Conservation (phyloP, 2,888 invertebrate genomes). For the Lasioglossum calceatum region DNA sequence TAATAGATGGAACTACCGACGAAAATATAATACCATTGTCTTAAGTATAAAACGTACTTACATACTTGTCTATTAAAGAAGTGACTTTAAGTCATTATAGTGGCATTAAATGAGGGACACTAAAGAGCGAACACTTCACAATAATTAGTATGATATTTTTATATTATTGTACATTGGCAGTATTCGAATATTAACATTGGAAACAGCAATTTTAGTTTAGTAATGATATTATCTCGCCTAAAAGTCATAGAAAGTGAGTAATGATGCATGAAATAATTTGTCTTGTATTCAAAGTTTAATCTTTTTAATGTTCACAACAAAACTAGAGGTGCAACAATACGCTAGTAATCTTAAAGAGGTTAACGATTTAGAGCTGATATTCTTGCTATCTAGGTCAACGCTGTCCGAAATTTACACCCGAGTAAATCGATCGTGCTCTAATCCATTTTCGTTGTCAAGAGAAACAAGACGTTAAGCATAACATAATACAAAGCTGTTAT, state of each 20-base stretch:
- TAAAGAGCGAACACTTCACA: not conserved
- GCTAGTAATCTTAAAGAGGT: not conserved
- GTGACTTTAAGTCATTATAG: too few relatives aligned
- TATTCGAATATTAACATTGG: not conserved
- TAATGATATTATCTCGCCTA: not conserved
- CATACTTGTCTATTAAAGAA: too few relatives aligned
- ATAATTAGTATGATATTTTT: not conserved
- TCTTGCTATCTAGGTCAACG: not conserved
- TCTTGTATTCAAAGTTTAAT: not conserved
- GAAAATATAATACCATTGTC: too few relatives aligned
- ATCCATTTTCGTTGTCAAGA: not conserved
- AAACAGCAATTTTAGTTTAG: not conserved
- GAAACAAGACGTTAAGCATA: not conserved
- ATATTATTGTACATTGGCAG: not conserved
- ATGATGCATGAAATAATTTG: not conserved
- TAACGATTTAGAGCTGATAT: not conserved
- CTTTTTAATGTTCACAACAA: not conserved
- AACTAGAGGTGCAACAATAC: not conserved
- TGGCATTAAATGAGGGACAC: not conserved
- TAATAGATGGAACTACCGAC: too few relatives aligned
- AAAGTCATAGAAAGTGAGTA: not conserved
- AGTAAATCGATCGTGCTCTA: constrained; percentile 2
- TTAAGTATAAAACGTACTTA: too few relatives aligned
- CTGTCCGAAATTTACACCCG: not conserved
- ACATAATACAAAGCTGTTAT: not conserved